Evolutionary conservation across 1,140 invertebrate genomes (phyloP).

Genomic region (Drosophila ohnishii): DNA sequence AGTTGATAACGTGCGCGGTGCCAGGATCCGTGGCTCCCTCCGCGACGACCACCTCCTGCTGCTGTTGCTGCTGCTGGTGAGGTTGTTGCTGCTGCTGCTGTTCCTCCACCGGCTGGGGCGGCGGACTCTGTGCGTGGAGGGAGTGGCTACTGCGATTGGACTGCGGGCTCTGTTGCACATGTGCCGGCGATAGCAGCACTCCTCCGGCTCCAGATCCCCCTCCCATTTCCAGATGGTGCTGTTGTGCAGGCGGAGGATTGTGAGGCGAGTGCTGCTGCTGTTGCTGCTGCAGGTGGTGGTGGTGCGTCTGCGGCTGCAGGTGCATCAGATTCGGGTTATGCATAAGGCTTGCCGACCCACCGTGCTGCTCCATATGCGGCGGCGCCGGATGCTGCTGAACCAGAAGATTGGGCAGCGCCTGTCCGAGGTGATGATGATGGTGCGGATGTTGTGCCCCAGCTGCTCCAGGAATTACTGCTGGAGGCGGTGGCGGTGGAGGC

Average conservation of each 20-base stretch:
- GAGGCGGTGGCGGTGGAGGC: conserved; percentile 34
- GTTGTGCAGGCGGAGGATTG: conserved; percentile 45
- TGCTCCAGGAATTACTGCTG: conserved; percentile 25
- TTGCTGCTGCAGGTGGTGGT: conserved; percentile 42
- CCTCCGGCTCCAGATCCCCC: conserved; percentile 19
- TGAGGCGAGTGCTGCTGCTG: conserved; percentile 62
- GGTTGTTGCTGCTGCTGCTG: conserved; percentile 33
- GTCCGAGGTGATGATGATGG: conserved; percentile 64
- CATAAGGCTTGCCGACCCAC: conserved; percentile 59
- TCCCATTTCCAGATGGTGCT: conserved; percentile 62
- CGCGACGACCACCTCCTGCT: conserved; percentile 44
- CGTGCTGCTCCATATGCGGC: conserved; percentile 61
- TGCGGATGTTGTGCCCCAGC: conserved; percentile 54
- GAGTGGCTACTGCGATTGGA: conserved; percentile 70
- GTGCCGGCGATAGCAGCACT: conserved; percentile 60
- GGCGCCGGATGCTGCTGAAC: conserved; percentile 66
- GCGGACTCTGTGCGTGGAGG: conserved; percentile 67
- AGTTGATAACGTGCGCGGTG: conserved; percentile 76
- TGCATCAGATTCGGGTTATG: conserved; percentile 80
- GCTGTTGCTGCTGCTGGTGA: conserved; percentile 39
- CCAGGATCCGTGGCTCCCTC: conserved; percentile 45
- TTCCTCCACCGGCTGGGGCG: conserved; percentile 35
- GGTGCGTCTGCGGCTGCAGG: conserved; percentile 51
- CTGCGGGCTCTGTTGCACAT: conserved; percentile 69
- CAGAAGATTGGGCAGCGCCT: conserved; percentile 66